Base-by-base conservation (phyloP, 2,113 vertebrate genomes). In the Phasianus colchicus region DNA sequence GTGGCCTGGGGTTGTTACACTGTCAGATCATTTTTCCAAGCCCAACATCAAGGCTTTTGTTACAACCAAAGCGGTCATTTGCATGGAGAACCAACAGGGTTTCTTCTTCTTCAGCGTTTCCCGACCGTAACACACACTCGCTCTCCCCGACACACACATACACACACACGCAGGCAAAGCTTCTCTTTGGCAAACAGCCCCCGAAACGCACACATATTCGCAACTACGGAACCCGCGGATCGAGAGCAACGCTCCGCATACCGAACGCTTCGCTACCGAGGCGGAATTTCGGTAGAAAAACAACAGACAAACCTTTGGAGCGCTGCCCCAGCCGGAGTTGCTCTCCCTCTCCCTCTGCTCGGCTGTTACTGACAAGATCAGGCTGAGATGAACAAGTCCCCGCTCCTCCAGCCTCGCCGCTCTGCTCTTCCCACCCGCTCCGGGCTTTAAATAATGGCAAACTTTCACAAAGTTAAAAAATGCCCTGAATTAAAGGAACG, bases 31-130 rank as follows among this genome's bases (percentile, higher is more conserved):
- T 95, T 95, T 95, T 91, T 83, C 96, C 96, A 10, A 96, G 96
- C 97, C 87, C 91, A 94, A 95, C 97, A 97, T 97, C 97, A 96
- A 97, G 97, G 97, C 97, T 97, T 97, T 97, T 97, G 97, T 97
- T 97, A 96, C 95, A 96, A 95, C 69, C 96, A 42, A 80, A 97
- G 97, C 97, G 97, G 97, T 97, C 96, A 97, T 97, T 97, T 97
- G 96, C 97, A 97, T 97, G 96, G 96, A 97, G 96, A 96, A 96
- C 95, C 97, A 90, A 96, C 93, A 95, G 97, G 95, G 95, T 84
- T 97, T 84, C 94, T 91, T n/a, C 88, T 95, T 66, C 85, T 73
- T 57, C 90, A 76, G 96, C 95, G 88, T 63, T 21, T 92, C 94
- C 70, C 88, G 80, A 43, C 69, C 92, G 91, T 8, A 45, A 32